These are phyloP conservation scores for Scortum barcoo DNA, from an alignment of 2,113 vertebrate genomes.

Conservation along the genomic window DNA sequence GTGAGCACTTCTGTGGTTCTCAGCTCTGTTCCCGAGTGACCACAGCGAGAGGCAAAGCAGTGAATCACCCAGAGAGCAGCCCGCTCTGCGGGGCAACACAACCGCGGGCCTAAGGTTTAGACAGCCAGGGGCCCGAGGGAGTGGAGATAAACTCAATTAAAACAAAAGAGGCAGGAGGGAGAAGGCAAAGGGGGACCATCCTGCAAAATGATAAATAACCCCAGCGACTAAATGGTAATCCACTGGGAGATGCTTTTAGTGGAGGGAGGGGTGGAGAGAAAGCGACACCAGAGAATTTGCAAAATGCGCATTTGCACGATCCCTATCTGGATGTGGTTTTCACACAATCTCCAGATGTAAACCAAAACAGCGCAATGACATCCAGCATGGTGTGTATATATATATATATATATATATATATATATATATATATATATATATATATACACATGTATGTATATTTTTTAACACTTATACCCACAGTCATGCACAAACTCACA, in stretches of 20 bases:
- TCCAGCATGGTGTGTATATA: neutral
- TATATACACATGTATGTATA: too few relatives aligned
- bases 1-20: slow-evolving; percentile 39
- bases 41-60: slow-evolving; percentile 58
- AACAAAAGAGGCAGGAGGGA: slow-evolving; percentile 62
- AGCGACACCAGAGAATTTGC: slow-evolving; percentile 39
- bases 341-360: slow-evolving; percentile 8
- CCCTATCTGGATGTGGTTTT: slow-evolving; percentile 44
- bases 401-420: too few relatives aligned
- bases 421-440: too few relatives aligned
- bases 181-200: slow-evolving; percentile 42
- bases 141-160: slow-evolving; percentile 82
- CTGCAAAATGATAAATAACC: slow-evolving; percentile 82
- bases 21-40: slow-evolving; percentile 40
- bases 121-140: slow-evolving; percentile 70
- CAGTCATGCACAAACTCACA: neutral
- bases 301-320: slow-evolving; percentile 54
- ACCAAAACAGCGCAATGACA: slow-evolving; percentile 30
- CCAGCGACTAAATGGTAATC: slow-evolving; percentile 67
- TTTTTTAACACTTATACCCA: neutral
- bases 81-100: slow-evolving; percentile 34
- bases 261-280: neutral
- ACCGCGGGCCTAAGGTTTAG: slow-evolving; percentile 79
- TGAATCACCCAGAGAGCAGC: slow-evolving; percentile 75
- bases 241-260: slow-evolving; percentile 68